These are phyloP conservation scores for Drosophila fulvimacula DNA, from an alignment of 2,888 invertebrate species.

Conservation along the genomic window DNA sequence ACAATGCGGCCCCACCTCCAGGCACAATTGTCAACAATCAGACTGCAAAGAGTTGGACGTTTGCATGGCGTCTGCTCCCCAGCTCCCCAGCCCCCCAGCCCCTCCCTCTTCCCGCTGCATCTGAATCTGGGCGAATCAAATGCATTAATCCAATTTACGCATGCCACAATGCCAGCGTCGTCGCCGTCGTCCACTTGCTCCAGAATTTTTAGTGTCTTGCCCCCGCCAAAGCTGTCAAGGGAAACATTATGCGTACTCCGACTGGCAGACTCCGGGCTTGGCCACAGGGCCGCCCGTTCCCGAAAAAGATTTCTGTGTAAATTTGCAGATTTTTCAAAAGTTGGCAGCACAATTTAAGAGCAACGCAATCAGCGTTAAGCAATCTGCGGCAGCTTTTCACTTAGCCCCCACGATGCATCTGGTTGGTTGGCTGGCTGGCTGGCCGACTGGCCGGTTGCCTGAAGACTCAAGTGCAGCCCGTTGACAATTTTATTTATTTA, in stretches of 20 bases:
- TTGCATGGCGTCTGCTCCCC: slow-evolving; percentile 58
- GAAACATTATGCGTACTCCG: slow-evolving; percentile 32
- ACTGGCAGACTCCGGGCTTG: slow-evolving; percentile 12
- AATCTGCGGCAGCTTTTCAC: slow-evolving; percentile 68
- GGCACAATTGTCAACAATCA: slow-evolving; percentile 73
- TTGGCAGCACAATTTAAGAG: slow-evolving; percentile 83
- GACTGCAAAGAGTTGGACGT: slow-evolving; percentile 29
- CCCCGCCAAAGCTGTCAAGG: slow-evolving; percentile 71
- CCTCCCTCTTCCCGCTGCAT: background rate
- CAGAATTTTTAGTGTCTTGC: slow-evolving; percentile 55
- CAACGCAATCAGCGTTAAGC: slow-evolving; percentile 81
- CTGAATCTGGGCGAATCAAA: slow-evolving; percentile 68
- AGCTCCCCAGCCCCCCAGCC: background rate
- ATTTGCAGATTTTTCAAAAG: slow-evolving; percentile 78
- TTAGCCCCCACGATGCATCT: slow-evolving; percentile 38
- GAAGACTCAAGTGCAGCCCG: slow-evolving; percentile 66
- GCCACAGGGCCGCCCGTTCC: slow-evolving; percentile 14
- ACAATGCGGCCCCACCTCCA: slow-evolving; percentile 71
- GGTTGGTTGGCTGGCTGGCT: background rate
- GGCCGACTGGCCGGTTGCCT: background rate
- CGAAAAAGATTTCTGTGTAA: slow-evolving; percentile 75
- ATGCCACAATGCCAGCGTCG: slow-evolving; percentile 61
- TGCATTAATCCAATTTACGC: slow-evolving; percentile 82
- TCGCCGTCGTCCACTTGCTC: slow-evolving; percentile 64
- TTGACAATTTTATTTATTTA: slow-evolving; percentile 81